Base-by-base conservation (phyloP, 2,113 vertebrate species). In the Theropithecus gelada region DNA sequence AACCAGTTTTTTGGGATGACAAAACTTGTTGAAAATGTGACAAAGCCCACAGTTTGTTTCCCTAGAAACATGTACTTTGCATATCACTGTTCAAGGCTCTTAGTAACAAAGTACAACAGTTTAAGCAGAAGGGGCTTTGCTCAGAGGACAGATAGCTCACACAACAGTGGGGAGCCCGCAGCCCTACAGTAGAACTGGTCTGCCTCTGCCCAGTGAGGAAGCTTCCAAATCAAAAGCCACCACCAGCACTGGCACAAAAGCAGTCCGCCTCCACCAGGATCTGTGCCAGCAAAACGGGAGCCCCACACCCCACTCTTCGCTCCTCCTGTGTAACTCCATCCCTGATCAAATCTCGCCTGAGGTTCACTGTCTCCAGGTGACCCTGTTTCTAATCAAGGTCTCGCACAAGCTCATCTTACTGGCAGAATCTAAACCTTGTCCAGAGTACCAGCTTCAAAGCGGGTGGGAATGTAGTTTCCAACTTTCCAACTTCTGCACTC, bases 1-100 rank as follows among this genome's bases (percentile, higher is more conserved):
- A 78, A 23, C 11, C 25, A 45, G 10, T 22, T 79, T 84, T 82
- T 72, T 45, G 25, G n/a, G 89, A 72, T 93, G 8, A 79, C 89
- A 94, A 93, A 93, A 64, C 55, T 80, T 66, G 52, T n/a, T 43
- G 87, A 79, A 95, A 90, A 72, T 57, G 70, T 88, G 87, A 86
- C 91, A 55, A 85, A 91, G 76, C 43, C 38, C 35, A 43, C 32
- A 25, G 1, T 18, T 80, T 68, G 38, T 94, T 96, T 78, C 57
- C 90, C 85, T 95, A 95, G 90, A 96, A 92, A 96, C 66, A 48
- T 17, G 55, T 17, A 25, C 38, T 95, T 84, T 66, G 50, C 35
- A 30, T 20, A 25, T 50, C 8, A 50, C 38, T 11, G 30, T 76
- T 75, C 93, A 64, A 94, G n/a, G 25, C 64, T 85, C 61, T 92